Evolutionary conservation across 2,797 vertebrate species (phyloP), one percentile per base, ranked within the genome.

Genomic region (Enteromius radiatus): DNA sequence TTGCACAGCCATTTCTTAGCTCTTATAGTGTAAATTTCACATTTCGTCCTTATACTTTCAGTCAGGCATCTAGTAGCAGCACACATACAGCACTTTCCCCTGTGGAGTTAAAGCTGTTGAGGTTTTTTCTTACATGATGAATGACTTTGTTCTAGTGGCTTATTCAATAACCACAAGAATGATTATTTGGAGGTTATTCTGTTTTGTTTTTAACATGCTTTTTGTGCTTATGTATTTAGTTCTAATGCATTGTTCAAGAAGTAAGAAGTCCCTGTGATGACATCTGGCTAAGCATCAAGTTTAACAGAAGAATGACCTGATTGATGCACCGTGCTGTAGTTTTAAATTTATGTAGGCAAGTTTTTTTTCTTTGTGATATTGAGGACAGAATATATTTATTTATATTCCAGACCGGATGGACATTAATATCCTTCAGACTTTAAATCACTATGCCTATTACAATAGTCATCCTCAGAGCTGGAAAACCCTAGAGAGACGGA

Each of bases 301-400:
- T 73, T 73, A 54, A 33, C 45, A 73, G 28, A 52, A 33, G 17
- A 52, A 54, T 12, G 19, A 73, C 31, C 10, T 52, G 28, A n/a
- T 52, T 52, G 5, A 49, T 31, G 47, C 17, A 31, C 26, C 19
- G 15, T 5, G 1, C 28, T 47, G n/a, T n/a, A 11, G 15, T 28
- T 61, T 61, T 19, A 36, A 36, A 41, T 33, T 68, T 54, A 68
- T 82, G 49, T 82, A 76, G 81, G 73, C 26, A 73, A 76, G 31
- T 28, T 28, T 65, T 45, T 82, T 31, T 73, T 26, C 69, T 76
- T 65, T 11, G 23, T n/a, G 54, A 67, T 63, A 79, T 70, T 52
- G 45, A 71, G 61, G 71, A 49, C 78, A 81, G 84, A 67, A 81
- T 81, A 76, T 83, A 83, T 83, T 83, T 83, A 83, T 83, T 63